Evolutionary conservation across 2,797 vertebrate genomes (phyloP), one percentile per base, ranked within the genome.

Genomic region (Trichosurus vulpecula): DNA sequence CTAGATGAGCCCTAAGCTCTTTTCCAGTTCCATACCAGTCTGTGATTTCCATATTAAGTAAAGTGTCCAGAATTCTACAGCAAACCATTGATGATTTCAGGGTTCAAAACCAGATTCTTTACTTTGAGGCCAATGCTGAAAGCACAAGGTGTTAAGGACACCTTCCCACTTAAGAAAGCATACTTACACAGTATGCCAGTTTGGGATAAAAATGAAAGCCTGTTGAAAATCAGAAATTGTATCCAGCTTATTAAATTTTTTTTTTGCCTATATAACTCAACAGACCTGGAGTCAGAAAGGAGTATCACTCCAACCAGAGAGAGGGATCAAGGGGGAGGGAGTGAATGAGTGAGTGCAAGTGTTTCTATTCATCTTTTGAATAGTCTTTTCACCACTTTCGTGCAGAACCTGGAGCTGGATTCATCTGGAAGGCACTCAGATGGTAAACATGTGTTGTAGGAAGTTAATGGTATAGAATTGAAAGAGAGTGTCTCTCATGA

Each of bases 321-420:
- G 41, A 87, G 3, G 74, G 74, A 87, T 51, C 74, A 87, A 22
- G 74, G 2, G 25, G 41, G 41, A 51, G 41, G 41, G 41, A 51
- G 41, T 47, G 66, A 81, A 41, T 87, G 74, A 47, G 25, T 87
- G 57, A 95, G 58, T 55, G 57, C 41, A 97, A 58, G 91, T 91
- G 94, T 95, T 93, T 95, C 91, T 66, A 93, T 92, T 97, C 95
- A 97, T 95, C 66, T 91, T 54, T 55, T 31, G 90, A 96, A 92
- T 97, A 92, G 8, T 90, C 52, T 90, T 90, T 52, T 90, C 90
- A 90, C 53, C 90, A 53, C 90, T 90, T 90, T 90, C 16, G 52
- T 31, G 52, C 51, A 90, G 19, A 52, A 47, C 30, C 90, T 54
- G 16, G 90, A 90, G 13, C 90, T 90, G 90, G 29, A 54, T 30